Evolutionary conservation across 1,140 invertebrate species (phyloP), one percentile per base, ranked within the genome.

Genomic region (Sweltsa coloradensis): DNA sequence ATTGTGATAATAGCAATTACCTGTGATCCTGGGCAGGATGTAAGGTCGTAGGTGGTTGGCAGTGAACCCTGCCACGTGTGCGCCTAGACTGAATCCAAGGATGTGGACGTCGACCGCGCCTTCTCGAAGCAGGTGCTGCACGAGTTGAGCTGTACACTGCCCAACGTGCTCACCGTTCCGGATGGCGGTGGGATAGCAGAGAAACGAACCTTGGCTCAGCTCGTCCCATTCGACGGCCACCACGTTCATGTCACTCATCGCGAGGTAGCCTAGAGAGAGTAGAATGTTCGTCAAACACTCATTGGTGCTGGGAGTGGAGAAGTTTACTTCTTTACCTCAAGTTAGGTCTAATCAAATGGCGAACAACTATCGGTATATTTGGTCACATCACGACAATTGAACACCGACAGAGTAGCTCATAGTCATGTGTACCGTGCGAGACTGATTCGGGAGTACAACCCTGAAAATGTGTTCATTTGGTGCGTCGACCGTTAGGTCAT

Each of bases 71-170:
- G 76, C 68, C 3, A 79, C 64, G 39, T 79, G 76, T 2, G 76
- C 74, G 5, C 81, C 81, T n/a, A 85, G 56, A 36, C 79, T 82
- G 59, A 82, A 83, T 1, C 81, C 81, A 29, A 83, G 73, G 2
- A 79, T 54, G 53, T 84, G 81, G 24, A 83, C 69, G 51, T 80
- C 64, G 9, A 53, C 53, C 2, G 68, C 62, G 0, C 69, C 65
- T 9, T 9, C 51, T 45, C 3, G 37, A 3, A 3, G 40, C 41
- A 84, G 57, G 44, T 71, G 62, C 1, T 74, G 54, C 2, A 83
- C 55, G 45, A 83, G 56, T 42, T 76, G 70, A 0, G 73, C 75
- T 0, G 75, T 54, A 54, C 78, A 81, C 2, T 66, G 56, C 1
- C 78, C 79, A 1, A 75, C 77, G 34, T 79, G 73, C 2, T 66